Conservation (phyloP, 2,113 vertebrate species). For the Ia io region DNA sequence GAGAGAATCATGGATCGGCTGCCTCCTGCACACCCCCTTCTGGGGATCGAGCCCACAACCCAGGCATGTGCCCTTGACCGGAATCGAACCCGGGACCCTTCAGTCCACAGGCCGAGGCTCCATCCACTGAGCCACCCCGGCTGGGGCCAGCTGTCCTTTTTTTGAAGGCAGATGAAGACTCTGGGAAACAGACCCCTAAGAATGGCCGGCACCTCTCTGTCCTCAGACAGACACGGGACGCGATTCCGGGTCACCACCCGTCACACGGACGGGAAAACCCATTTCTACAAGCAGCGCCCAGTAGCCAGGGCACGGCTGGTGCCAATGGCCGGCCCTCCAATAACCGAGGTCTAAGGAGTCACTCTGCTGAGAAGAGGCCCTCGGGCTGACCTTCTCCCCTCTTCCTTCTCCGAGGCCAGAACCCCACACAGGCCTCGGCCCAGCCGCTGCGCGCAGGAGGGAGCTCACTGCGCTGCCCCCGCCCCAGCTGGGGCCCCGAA, state of each 20-base stretch:
- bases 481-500: neutral
- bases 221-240: neutral
- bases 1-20: no score
- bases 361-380: neutral
- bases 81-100: no score
- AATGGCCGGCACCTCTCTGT: neutral
- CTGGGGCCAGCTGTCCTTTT: neutral
- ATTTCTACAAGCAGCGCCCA: neutral
- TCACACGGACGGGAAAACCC: neutral
- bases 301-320: neutral
- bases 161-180: neutral
- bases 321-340: neutral
- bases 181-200: neutral
- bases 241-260: neutral
- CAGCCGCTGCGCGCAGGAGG: no score
- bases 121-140: no score
- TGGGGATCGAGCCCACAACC: no score
- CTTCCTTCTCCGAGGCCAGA: neutral
- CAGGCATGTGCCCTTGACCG: no score
- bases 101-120: no score
- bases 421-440: neutral
- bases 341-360: neutral
- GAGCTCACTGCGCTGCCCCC: no score
- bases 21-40: no score
- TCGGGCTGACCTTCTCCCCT: neutral